Percentiles rank a stretch among this genome's conserved stretches.
Evolutionary conservation across 2,113 vertebrate species (phyloP).

Genomic region (Microcebus griseorufus): DNA sequence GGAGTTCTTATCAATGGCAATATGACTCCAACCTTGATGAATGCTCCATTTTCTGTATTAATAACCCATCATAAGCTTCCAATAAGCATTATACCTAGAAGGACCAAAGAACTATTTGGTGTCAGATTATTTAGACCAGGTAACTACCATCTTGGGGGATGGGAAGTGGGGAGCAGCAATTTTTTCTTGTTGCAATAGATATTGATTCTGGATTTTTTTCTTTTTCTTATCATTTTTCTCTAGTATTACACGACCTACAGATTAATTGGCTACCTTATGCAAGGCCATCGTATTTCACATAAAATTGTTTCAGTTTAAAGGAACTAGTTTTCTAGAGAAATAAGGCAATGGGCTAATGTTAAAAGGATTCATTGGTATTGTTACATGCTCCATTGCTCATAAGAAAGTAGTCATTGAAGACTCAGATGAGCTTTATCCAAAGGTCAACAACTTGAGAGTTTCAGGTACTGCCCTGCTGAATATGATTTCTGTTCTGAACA

Average conservation of each 20-base stretch:
- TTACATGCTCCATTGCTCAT: neutral
- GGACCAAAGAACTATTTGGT: neutral
- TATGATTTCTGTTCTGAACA: neutral
- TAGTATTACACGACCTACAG: neutral
- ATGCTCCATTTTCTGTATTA: neutral
- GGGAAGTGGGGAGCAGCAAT: neutral
- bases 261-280: neutral
- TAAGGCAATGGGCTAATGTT: neutral
- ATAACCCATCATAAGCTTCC: neutral
- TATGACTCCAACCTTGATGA: neutral
- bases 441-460: neutral
- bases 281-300: neutral
- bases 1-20: neutral
- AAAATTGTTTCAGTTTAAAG: neutral
- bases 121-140: neutral
- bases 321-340: slow-evolving; percentile 14
- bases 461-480: neutral
- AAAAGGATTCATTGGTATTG: neutral
- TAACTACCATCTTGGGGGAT: neutral
- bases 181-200: neutral
- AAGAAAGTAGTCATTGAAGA: neutral
- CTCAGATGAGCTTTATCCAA: neutral
- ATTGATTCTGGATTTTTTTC: neutral
- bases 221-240: slow-evolving; percentile 13
- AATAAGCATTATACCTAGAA: neutral